Evolutionary conservation across 2,797 vertebrate genomes (phyloP).

Genomic region (Hozukius guyotensis): DNA sequence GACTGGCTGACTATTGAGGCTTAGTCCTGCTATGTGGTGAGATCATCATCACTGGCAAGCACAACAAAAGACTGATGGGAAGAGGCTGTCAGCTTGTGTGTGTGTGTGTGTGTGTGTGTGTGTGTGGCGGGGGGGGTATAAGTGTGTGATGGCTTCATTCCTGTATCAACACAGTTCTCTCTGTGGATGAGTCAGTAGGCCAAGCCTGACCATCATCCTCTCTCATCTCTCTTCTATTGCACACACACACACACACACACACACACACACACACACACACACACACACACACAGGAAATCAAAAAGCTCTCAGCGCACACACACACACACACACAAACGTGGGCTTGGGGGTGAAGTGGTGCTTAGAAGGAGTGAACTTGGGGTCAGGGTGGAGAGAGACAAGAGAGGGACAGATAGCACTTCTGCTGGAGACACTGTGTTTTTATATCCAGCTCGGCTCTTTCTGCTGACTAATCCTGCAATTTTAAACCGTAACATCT

Average conservation of each 20-base stretch:
- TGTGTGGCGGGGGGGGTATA: background rate
- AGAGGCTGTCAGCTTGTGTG: conserved; percentile 58
- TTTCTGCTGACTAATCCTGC: conserved; percentile 9
- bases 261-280: conserved; percentile 15
- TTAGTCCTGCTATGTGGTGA: conserved; percentile 74
- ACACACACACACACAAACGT: conserved; percentile 4
- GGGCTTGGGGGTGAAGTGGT: conserved; percentile 70
- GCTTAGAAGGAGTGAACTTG: conserved; percentile 59
- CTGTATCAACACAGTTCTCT: conserved; percentile 68
- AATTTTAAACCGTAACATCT: background rate
- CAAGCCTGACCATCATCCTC: conserved; percentile 68
- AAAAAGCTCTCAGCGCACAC: conserved; percentile 27
- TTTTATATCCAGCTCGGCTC: conserved; percentile 25
- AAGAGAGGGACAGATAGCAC: conserved; percentile 42
- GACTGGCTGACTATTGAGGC: conserved; percentile 62
- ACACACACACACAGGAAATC: conserved; percentile 19
- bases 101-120: conserved; percentile 10
- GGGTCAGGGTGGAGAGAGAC: conserved; percentile 63
- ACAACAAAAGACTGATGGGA: conserved; percentile 73
- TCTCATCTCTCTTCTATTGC: conserved; percentile 52
- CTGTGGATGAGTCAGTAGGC: conserved; percentile 73
- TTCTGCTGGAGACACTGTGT: conserved; percentile 17
- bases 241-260: conserved; percentile 9
- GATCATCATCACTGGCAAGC: conserved; percentile 71
- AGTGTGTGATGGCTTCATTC: conserved; percentile 70